A percentile compares a stretch with the other conserved stretches of the same genome.
These are phyloP conservation scores for Odocoileus virginianus DNA, from an alignment of 2,113 vertebrate species.

Conservation along the genomic window DNA sequence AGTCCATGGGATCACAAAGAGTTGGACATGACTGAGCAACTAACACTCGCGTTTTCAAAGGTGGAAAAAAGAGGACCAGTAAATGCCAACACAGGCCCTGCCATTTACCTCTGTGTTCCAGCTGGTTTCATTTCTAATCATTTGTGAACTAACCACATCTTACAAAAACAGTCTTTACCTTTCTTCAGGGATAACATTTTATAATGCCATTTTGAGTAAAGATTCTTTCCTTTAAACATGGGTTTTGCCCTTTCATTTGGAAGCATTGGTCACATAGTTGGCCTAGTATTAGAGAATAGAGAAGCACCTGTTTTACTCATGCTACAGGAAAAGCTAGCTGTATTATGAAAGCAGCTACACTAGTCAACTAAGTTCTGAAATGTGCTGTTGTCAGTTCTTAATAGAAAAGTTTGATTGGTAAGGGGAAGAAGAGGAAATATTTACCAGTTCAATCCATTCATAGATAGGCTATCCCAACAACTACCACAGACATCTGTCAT, in stretches of 20 bases:
- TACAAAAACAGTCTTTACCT: background rate
- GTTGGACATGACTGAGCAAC: background rate
- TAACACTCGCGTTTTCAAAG: background rate
- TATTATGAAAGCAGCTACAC: background rate
- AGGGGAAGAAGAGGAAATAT: background rate
- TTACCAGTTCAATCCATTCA: background rate
- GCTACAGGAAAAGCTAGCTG: background rate
- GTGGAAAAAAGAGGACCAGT: background rate
- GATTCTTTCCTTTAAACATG: background rate
- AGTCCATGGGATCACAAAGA: background rate
- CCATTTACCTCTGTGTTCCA: background rate
- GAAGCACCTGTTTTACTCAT: background rate
- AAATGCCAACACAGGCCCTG: background rate
- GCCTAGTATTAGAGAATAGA: background rate
- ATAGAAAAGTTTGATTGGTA: background rate
- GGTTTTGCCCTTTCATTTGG: background rate
- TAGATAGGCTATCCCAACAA: background rate
- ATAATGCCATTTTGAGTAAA: background rate
- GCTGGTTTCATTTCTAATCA: background rate
- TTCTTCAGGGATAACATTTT: background rate
- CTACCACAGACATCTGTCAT: background rate
- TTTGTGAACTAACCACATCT: background rate
- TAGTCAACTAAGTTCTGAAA: background rate
- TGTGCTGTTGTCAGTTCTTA: background rate
- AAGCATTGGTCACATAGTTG: background rate